Conservation (phyloP, 2,888 invertebrate species). For the Erebia palarica region DNA sequence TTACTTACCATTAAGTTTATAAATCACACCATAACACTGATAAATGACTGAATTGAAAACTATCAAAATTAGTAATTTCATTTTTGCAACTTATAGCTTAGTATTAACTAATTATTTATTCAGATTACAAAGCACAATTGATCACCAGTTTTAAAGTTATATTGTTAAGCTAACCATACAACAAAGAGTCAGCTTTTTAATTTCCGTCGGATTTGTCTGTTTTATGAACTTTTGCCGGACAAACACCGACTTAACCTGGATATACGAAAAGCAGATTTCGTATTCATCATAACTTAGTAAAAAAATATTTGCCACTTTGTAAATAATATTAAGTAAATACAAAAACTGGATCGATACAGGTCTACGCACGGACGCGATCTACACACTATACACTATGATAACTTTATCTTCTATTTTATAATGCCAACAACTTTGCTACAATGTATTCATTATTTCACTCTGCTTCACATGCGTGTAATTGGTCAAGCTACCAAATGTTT, state of each 20-base stretch:
- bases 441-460: neutral
- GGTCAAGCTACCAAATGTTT: too few species aligned
- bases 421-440: neutral
- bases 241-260: too few species aligned
- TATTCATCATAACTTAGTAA: too few species aligned
- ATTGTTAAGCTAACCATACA: too few species aligned
- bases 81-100: neutral
- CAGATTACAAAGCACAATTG: neutral
- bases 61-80: neutral
- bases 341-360: neutral
- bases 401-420: conserved; percentile 6
- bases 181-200: too few species aligned
- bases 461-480: neutral
- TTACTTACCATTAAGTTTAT: conserved; percentile 11
- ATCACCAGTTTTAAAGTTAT: too few species aligned
- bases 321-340: neutral
- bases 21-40: conserved; percentile 10
- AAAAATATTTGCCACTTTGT: neutral
- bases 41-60: neutral
- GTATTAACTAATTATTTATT: neutral
- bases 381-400: neutral
- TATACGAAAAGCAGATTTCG: too few species aligned
- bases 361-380: neutral
- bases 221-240: too few species aligned
- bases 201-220: too few species aligned